phyloP scores from a whole-genome alignment of 2,888 invertebrate genomes.

The Thysanoteuthis rhombus region DNA sequence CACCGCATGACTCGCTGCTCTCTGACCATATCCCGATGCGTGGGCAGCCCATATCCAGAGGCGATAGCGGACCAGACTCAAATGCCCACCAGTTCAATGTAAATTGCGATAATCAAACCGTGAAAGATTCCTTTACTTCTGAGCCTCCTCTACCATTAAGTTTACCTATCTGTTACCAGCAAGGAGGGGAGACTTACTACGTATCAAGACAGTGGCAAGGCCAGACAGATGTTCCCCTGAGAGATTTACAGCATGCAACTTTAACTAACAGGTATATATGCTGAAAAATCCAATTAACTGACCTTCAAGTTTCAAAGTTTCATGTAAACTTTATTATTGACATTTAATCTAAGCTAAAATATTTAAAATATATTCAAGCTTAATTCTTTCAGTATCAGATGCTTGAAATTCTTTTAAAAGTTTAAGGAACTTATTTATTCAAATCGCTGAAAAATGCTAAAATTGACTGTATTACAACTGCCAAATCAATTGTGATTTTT shows the following conservation, averaged over 20 bases:
- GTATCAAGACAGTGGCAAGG: not conserved
- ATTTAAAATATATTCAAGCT: too few species aligned
- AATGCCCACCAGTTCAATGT: not conserved
- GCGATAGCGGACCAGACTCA: not conserved
- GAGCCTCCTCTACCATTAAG: not conserved
- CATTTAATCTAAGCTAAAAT: too few species aligned
- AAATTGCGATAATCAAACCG: too few species aligned
- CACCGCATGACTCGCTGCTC: not conserved
- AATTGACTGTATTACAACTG: not conserved
- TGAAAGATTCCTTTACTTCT: not conserved
- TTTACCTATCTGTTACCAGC: not conserved
- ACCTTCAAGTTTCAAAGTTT: not conserved
- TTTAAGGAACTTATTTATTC: too few species aligned
- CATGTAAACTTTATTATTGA: too few species aligned
- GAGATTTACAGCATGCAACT: not conserved
- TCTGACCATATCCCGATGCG: not conserved
- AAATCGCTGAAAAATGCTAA: too few species aligned
- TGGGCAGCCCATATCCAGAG: not conserved
- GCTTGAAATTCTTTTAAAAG: too few species aligned
- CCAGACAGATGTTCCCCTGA: not conserved
- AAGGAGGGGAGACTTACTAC: slow-evolving; percentile 17
- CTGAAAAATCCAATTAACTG: not conserved
- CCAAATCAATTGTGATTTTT: not conserved
- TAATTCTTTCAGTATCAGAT: too few species aligned
- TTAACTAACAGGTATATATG: slow-evolving; percentile 16